These are phyloP conservation scores for Conus ventricosus DNA, from an alignment of 1,140 invertebrate genomes.

Conservation along the genomic window DNA sequence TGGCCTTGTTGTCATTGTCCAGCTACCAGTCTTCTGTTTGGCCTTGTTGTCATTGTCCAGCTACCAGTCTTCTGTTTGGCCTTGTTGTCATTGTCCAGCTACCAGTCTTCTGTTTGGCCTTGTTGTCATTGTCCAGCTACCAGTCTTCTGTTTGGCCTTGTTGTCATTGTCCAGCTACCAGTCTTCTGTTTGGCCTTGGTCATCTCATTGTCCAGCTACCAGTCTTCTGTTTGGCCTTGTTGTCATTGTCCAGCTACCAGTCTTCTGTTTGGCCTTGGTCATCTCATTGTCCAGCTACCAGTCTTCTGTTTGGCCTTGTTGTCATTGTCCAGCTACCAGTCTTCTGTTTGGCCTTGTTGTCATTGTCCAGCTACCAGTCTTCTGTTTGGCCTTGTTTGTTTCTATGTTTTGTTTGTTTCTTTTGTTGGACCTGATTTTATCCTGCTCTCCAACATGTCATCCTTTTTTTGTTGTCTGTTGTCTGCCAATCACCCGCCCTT, in stretches of 20 bases:
- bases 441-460: neutral
- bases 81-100: neutral
- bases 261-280: neutral
- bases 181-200: neutral
- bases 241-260: neutral
- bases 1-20: neutral
- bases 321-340: neutral
- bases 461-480: neutral
- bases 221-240: neutral
- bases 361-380: too few species aligned
- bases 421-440: conserved; percentile 16
- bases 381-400: neutral
- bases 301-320: neutral
- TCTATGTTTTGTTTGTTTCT: neutral
- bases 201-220: neutral
- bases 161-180: neutral
- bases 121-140: neutral
- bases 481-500: neutral
- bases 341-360: neutral
- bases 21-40: neutral
- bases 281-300: neutral
- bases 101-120: neutral
- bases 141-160: neutral
- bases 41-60: neutral
- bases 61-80: neutral